phyloP scores from a whole-genome alignment of 2,113 vertebrate genomes.

The Sphyrna mokarran region DNA sequence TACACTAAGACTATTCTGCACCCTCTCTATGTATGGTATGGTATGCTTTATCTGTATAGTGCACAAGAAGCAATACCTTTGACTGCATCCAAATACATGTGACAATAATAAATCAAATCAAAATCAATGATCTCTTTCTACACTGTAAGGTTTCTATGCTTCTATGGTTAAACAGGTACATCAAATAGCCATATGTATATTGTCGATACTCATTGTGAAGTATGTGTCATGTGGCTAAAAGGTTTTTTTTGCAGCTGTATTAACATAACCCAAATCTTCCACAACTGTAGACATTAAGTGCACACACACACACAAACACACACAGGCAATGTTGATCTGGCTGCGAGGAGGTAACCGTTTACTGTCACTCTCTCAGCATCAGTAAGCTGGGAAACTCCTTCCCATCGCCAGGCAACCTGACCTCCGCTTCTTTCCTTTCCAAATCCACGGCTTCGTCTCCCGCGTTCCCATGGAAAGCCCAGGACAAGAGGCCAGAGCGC shows the following conservation, averaged over 20 bases:
- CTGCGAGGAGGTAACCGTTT: not conserved
- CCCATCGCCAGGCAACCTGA: conserved; percentile 75
- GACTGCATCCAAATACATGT: too few relatives aligned
- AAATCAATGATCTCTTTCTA: too few relatives aligned
- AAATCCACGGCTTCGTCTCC: conserved; percentile 48
- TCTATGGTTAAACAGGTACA: too few relatives aligned
- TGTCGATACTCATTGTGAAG: not conserved
- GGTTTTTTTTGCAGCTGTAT: not conserved
- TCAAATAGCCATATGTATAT: not conserved
- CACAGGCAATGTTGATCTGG: conserved; percentile 17
- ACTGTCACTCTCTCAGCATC: conserved; percentile 40
- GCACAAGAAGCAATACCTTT: too few relatives aligned
- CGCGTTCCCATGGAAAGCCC: conserved; percentile 84
- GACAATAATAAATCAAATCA: too few relatives aligned
- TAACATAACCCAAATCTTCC: conserved; percentile 45
- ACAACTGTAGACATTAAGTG: conserved; percentile 50
- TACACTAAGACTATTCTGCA: too few relatives aligned
- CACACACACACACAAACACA: conserved; percentile 44
- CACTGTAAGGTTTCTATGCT: too few relatives aligned
- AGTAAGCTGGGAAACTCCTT: conserved; percentile 46
- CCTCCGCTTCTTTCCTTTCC: conserved; percentile 52
- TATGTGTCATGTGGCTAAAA: not conserved
- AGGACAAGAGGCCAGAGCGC: conserved; percentile 72
- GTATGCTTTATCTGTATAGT: too few relatives aligned
- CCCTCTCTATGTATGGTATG: too few relatives aligned